These are phyloP conservation scores for Mythimna albipuncta DNA, from an alignment of 2,888 invertebrate genomes.

Conservation along the genomic window DNA sequence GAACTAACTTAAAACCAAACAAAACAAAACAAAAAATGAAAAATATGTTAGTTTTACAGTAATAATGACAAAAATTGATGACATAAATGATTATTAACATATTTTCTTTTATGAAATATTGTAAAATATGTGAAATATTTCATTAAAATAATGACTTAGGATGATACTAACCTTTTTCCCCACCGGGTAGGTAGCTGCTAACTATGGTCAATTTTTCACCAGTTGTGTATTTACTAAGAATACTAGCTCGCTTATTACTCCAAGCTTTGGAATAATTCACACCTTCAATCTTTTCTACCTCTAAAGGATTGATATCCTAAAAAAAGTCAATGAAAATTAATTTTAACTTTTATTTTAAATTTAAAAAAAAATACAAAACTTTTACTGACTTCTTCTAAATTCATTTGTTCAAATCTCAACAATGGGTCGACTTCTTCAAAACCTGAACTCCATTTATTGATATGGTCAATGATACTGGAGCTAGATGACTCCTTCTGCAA, in stretches of 20 bases:
- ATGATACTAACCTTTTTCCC: constrained; percentile 92
- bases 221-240: constrained; percentile 97
- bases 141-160: not conserved
- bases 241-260: constrained; percentile 93
- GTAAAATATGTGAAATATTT: not conserved
- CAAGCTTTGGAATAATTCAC: constrained; percentile 93
- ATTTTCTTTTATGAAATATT: not conserved
- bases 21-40: constrained; percentile 61
- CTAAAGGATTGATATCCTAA: constrained; percentile 71
- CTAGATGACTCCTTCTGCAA: constrained; percentile 79
- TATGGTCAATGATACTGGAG: constrained; percentile 80
- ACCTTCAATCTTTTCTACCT: constrained; percentile 66
- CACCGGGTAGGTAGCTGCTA: constrained; percentile 96
- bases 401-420: constrained; percentile 84
- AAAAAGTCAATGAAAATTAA: constrained; percentile 29
- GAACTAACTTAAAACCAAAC: constrained; percentile 87
- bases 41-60: constrained; percentile 24
- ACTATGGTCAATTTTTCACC: constrained; percentile 97
- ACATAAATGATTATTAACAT: not conserved
- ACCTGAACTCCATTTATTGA: constrained; percentile 85
- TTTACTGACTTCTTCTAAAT: constrained; percentile 77
- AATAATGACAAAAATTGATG: not conserved
- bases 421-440: constrained; percentile 87
- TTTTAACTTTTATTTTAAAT: not conserved
- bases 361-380: not conserved